Base-by-base conservation (phyloP, 2,113 vertebrate species). In the Coptodon rendalli region DNA sequence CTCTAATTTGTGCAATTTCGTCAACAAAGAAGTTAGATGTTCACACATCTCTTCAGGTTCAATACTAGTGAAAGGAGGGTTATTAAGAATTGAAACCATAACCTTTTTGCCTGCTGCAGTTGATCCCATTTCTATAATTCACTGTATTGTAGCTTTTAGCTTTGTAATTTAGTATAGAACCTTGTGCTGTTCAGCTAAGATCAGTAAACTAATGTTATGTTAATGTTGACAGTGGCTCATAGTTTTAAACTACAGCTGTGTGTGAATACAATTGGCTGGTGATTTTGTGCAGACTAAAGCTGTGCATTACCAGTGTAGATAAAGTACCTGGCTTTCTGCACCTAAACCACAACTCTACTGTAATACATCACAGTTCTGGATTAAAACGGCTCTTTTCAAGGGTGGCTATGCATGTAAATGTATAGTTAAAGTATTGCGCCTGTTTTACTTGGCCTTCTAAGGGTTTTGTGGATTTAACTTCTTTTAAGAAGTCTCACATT, bases 1-100 rank as follows among this genome's bases (percentile, higher is more conserved):
- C 59, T 63, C 29, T 63, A 63, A 63, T 7, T 63, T 63, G 16
- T 34, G 9, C 9, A 24, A 24, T 24, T 56, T 56, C 22, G 0
- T 56, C 12, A 56, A 56, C 53, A 7, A 56, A 24, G 53, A 24
- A 56, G 0, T 24, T 56, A 56, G 2, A 56, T 56, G 22, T 56
- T 56, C 2, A 24, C 22, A 24, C 6, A 24, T 24, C 53, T 56
- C 22, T 56, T 56, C 13, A 7, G 53, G 22, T 24, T 13, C 6
- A 56, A 24, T 56, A 56, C 53, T 56, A 56, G 22, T 56, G 11
- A 56, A 13, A 24, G 1, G 53, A 56, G 22, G 0, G 0, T 24
- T 56, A 56, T 56, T 56, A 56, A 24, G 22, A 56, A 24, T 24
- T 56, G 11, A 56, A 0, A 24, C 53, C 11, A 13, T 56, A 56